A percentile compares a stretch with the other conserved stretches of the same genome.
phyloP scores from a whole-genome alignment of 2,888 invertebrate species.

The Sarcophaga caerulescens region DNA sequence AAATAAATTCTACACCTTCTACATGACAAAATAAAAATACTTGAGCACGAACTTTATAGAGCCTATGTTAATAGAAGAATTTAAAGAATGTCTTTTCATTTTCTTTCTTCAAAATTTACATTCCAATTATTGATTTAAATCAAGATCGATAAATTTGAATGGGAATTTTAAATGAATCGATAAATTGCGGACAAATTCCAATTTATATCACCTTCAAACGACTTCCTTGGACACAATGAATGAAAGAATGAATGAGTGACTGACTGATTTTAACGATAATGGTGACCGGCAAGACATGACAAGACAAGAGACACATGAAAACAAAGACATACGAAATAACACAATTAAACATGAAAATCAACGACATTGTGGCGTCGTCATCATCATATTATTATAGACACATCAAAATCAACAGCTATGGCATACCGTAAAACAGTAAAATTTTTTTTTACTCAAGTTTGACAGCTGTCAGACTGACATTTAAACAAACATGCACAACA shows the following conservation, averaged over 20 bases:
- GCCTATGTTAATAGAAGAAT: too few species aligned
- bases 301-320: not conserved
- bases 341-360: slow-evolving; percentile 29
- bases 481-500: slow-evolving; percentile 47
- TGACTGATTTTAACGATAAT: too few species aligned
- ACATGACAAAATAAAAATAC: too few species aligned
- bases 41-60: too few species aligned
- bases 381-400: slow-evolving; percentile 48
- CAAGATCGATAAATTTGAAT: too few species aligned
- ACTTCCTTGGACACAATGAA: not conserved
- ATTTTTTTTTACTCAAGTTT: slow-evolving; percentile 72
- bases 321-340: slow-evolving; percentile 6
- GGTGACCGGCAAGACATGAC: too few species aligned
- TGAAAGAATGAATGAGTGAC: not conserved
- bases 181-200: slow-evolving; percentile 21
- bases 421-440: slow-evolving; percentile 32
- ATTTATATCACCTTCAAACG: slow-evolving; percentile 1
- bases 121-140: too few species aligned
- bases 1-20: too few species aligned
- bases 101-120: too few species aligned
- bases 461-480: slow-evolving; percentile 78
- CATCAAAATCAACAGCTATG: slow-evolving; percentile 40
- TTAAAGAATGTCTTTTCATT: too few species aligned
- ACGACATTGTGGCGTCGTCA: slow-evolving; percentile 58
- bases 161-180: not conserved